These are phyloP conservation scores for Baccha elongata DNA, from an alignment of 2,888 invertebrate genomes.

Conservation along the genomic window DNA sequence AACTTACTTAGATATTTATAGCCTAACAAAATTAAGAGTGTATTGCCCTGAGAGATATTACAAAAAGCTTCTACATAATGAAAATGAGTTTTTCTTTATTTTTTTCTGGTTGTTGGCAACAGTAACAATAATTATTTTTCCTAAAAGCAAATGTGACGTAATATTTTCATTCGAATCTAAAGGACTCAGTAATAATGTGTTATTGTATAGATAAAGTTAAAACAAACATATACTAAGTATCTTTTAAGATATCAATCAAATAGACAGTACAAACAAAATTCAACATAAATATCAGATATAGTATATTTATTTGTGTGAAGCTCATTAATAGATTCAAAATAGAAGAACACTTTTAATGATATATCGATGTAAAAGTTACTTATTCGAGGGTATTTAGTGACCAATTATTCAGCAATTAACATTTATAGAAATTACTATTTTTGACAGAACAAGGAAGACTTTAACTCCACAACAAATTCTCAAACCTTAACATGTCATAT, in stretches of 20 bases:
- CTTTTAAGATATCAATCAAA: constrained; percentile 7
- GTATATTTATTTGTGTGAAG: not conserved
- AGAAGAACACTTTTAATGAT: constrained; percentile 3
- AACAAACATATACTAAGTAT: not conserved
- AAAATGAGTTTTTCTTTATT: constrained; percentile 16
- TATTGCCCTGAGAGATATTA: constrained; percentile 35
- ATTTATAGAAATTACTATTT: not conserved
- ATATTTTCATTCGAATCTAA: not conserved
- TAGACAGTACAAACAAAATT: constrained; percentile 1
- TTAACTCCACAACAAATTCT: not conserved
- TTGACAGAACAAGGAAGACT: not conserved
- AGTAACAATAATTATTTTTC: constrained; percentile 10
- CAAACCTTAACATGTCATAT: not conserved
- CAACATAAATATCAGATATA: not conserved
- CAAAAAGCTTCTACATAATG: constrained; percentile 9
- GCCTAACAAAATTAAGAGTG: constrained; percentile 23
- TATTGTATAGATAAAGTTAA: constrained; percentile 8
- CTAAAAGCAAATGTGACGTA: constrained; percentile 14
- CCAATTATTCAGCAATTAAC: constrained; percentile 32
- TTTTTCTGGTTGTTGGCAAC: not conserved
- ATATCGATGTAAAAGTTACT: constrained; percentile 11
- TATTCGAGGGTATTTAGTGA: constrained; percentile 1
- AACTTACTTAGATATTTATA: constrained; percentile 65
- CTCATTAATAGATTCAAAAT: constrained; percentile 1
- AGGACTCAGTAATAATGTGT: constrained; percentile 2